Evolutionary conservation across 2,797 vertebrate genomes (phyloP).

Genomic region (Enteromius anoplus): DNA sequence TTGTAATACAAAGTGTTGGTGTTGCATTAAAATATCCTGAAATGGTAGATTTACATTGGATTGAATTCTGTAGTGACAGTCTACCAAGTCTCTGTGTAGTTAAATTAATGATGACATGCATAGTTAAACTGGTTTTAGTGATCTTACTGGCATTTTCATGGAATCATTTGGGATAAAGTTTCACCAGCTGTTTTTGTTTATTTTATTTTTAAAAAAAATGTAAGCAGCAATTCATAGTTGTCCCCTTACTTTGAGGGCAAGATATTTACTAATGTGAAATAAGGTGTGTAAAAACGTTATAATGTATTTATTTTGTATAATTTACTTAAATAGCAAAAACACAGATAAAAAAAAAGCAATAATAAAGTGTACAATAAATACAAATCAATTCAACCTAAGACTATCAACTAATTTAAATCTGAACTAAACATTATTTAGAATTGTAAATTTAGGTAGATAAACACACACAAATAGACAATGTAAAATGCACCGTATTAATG

Average conservation of each 20-base stretch:
- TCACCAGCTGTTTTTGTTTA: conserved; percentile 2
- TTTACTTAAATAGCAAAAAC: background rate
- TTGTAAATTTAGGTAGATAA: background rate
- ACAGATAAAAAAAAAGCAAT: background rate
- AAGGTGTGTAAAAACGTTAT: background rate
- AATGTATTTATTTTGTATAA: background rate
- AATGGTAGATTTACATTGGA: background rate
- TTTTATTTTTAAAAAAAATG: background rate
- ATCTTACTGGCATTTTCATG: conserved; percentile 28
- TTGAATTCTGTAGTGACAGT: conserved; percentile 12
- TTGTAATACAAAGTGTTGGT: conserved; percentile 15
- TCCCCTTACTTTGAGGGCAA: background rate
- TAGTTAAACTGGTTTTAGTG: conserved; percentile 32
- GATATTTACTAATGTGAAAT: conserved; percentile 14
- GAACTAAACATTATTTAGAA: background rate
- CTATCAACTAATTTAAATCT: background rate
- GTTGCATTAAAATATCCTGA: conserved; percentile 8
- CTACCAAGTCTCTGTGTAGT: background rate
- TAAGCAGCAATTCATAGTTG: background rate
- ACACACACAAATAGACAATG: background rate
- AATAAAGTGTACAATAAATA: background rate
- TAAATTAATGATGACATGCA: conserved; percentile 33
- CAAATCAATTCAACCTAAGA: background rate
- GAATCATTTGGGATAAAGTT: conserved; percentile 5
- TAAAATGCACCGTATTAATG: background rate